Evolutionary conservation across 2,113 vertebrate species (phyloP).

Genomic region (Eonycteris spelaea): DNA sequence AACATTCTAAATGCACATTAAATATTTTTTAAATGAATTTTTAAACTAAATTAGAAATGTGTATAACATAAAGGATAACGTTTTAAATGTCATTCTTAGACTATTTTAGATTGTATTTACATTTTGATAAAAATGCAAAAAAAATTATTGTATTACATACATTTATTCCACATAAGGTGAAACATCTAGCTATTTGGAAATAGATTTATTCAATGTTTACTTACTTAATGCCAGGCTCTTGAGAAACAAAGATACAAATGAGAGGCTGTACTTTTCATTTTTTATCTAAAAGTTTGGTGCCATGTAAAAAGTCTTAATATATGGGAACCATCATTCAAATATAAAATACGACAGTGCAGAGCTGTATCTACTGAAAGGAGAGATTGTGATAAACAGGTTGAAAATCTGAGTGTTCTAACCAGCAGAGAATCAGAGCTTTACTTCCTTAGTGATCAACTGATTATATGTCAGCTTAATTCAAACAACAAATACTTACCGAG

Average conservation of each 20-base stretch:
- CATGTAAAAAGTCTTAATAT: background rate
- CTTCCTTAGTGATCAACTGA: background rate
- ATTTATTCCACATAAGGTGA: background rate
- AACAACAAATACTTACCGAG: background rate
- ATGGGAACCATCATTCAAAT: background rate
- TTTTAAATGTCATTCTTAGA: background rate
- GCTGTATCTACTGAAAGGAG: background rate
- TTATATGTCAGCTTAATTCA: background rate
- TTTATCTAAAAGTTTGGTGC: background rate
- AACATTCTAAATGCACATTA: background rate
- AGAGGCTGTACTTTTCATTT: background rate
- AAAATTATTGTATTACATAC: background rate
- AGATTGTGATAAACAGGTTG: background rate
- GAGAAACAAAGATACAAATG: background rate
- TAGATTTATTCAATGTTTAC: background rate
- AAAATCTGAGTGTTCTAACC: background rate
- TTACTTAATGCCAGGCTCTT: background rate
- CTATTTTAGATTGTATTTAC: background rate
- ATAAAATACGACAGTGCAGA: background rate
- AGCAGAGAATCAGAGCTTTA: background rate
- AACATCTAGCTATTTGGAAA: background rate
- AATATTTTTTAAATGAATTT: slow-evolving; percentile 7
- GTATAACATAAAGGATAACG: background rate
- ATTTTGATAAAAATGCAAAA: slow-evolving; percentile 23
- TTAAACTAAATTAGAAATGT: background rate